A percentile compares a stretch with the other conserved stretches of the same genome.
These are phyloP conservation scores for Sitodiplosis mosellana DNA, from an alignment of 1,140 invertebrate genomes.

Conservation along the genomic window DNA sequence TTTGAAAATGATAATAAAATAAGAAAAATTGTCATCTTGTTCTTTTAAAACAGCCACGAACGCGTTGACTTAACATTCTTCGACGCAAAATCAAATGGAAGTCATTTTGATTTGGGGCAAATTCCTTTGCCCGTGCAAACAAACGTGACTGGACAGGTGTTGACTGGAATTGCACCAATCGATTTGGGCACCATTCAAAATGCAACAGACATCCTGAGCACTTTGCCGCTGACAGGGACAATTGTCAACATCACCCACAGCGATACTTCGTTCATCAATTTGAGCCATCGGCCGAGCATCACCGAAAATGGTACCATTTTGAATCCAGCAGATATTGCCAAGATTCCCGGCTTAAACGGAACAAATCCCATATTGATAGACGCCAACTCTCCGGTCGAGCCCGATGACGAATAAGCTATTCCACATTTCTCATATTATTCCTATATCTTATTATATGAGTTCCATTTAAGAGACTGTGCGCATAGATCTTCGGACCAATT, in stretches of 20 bases:
- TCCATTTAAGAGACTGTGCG: too few relatives aligned
- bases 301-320: background rate
- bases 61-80: constrained; percentile 33
- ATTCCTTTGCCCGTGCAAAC: constrained; percentile 32
- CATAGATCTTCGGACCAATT: too few relatives aligned
- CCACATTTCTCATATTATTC: too few relatives aligned
- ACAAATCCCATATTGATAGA: background rate
- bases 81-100: constrained; percentile 27
- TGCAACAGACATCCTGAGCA: constrained; percentile 17
- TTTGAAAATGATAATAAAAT: too few relatives aligned
- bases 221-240: constrained; percentile 20
- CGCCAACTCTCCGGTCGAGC: background rate
- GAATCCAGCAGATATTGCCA: background rate
- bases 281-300: background rate
- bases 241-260: constrained; percentile 26
- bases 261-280: constrained; percentile 16
- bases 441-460: too few relatives aligned
- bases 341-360: background rate
- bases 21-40: too few relatives aligned
- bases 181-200: constrained; percentile 26
- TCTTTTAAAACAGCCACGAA: constrained; percentile 24
- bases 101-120: constrained; percentile 27
- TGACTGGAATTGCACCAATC: constrained; percentile 28
- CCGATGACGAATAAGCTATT: background rate
- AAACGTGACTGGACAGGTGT: constrained; percentile 29